Percentiles rank a stretch among this genome's conserved stretches.
Conservation (phyloP, 2,113 vertebrate species). For the Azemiops feae region DNA sequence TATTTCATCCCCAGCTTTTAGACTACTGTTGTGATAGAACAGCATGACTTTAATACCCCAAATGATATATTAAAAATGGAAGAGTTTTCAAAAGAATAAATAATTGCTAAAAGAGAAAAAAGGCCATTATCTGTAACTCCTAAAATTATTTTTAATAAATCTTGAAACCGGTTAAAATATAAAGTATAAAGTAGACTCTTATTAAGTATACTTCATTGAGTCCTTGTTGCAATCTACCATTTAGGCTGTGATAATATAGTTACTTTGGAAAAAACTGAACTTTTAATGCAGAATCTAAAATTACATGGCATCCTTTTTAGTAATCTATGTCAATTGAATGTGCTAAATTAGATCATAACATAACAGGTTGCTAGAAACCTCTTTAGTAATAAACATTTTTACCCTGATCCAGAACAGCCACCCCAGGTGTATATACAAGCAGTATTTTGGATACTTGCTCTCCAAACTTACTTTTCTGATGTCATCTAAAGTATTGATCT, state of each 20-base stretch:
- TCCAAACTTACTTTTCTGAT: slow-evolving; percentile 95
- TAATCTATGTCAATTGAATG: neutral
- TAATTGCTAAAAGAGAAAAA: neutral
- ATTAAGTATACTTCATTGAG: neutral
- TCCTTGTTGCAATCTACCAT: neutral
- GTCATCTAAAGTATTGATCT: slow-evolving; percentile 98
- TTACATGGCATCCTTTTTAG: neutral
- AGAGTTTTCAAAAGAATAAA: neutral
- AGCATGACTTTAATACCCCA: neutral
- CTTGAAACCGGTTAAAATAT: neutral
- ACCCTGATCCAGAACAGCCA: neutral
- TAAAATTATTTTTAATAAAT: neutral
- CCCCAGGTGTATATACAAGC: neutral
- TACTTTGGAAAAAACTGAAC: neutral
- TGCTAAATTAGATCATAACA: neutral
- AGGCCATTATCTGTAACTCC: neutral
- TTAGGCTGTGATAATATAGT: neutral
- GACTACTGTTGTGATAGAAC: neutral
- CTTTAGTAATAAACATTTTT: neutral
- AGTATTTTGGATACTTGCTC: slow-evolving; percentile 1
- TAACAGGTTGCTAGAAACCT: neutral
- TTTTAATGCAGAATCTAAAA: neutral
- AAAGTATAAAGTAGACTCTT: neutral
- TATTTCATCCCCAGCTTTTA: neutral
- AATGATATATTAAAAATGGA: neutral